Evolutionary conservation across 2,797 vertebrate genomes (phyloP).

Genomic region (Trachurus trachurus): DNA sequence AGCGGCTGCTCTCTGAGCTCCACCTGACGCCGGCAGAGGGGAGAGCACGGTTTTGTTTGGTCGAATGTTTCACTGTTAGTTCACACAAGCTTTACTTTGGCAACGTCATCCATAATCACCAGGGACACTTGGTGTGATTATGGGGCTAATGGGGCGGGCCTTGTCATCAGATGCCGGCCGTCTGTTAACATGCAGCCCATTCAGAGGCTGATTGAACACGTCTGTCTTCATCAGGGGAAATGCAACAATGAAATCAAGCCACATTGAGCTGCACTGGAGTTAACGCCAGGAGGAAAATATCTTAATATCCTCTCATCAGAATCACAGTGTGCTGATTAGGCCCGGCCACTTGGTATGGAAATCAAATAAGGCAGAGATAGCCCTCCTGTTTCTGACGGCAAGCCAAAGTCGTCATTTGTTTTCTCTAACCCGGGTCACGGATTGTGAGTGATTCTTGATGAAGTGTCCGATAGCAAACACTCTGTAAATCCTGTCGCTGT

Average conservation of each 20-base stretch:
- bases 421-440: slow-evolving; percentile 8
- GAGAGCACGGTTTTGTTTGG: slow-evolving; percentile 48
- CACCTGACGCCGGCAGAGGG: slow-evolving; percentile 22
- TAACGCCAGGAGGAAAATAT: slow-evolving; percentile 58
- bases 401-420: slow-evolving; percentile 24
- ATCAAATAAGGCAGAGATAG: slow-evolving; percentile 33
- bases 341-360: slow-evolving; percentile 45
- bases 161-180: slow-evolving; percentile 79
- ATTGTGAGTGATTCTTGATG: slow-evolving; percentile 23
- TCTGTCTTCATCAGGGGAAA: slow-evolving; percentile 78
- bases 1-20: not conserved
- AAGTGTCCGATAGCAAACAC: slow-evolving; percentile 6
- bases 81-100: slow-evolving; percentile 53
- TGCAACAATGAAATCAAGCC: slow-evolving; percentile 69
- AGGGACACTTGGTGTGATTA: slow-evolving; percentile 74
- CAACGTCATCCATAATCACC: slow-evolving; percentile 65
- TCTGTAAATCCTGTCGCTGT: slow-evolving; percentile 37
- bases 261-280: slow-evolving; percentile 64
- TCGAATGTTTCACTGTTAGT: slow-evolving; percentile 37
- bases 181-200: slow-evolving; percentile 78
- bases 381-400: slow-evolving; percentile 24
- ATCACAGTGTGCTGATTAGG: slow-evolving; percentile 59
- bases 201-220: slow-evolving; percentile 79
- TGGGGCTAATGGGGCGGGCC: slow-evolving; percentile 79
- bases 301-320: slow-evolving; percentile 57